These are phyloP conservation scores for Oreocharis arfaki DNA, from an alignment of 2,113 vertebrate genomes.

Conservation along the genomic window DNA sequence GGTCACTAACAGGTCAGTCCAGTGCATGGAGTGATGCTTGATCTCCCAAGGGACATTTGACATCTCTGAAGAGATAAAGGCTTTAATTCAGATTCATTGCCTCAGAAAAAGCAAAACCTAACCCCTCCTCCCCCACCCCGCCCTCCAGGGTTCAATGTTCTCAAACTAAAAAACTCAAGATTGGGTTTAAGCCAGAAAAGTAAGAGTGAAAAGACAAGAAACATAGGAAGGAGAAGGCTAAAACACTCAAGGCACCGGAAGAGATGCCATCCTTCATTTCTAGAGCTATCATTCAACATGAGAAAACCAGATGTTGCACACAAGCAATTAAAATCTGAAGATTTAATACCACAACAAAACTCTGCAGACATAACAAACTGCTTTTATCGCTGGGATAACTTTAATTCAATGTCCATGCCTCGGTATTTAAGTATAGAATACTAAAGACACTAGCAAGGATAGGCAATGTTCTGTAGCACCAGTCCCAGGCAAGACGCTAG, in stretches of 20 bases:
- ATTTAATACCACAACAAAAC: background rate
- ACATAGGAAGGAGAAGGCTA: background rate
- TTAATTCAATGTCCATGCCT: background rate
- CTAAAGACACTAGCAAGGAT: background rate
- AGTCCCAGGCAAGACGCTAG: background rate
- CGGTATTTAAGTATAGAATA: background rate
- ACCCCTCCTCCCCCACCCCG: background rate
- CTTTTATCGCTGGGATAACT: background rate
- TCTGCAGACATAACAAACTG: background rate
- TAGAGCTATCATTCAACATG: background rate
- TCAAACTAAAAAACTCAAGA: background rate
- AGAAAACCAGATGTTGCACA: background rate
- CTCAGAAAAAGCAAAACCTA: background rate
- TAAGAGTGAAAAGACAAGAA: background rate
- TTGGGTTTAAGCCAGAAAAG: background rate
- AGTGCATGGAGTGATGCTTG: background rate
- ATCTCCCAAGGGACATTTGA: background rate
- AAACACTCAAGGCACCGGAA: background rate
- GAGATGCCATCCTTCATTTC: background rate
- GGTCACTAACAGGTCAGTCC: background rate
- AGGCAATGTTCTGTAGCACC: background rate
- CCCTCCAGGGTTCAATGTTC: background rate
- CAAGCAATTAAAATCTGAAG: background rate
- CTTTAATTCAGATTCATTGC: background rate
- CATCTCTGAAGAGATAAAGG: background rate